Percentiles rank a stretch among this genome's conserved stretches.
phyloP scores from a whole-genome alignment of 1,140 invertebrate genomes.

The Lerema accius region DNA sequence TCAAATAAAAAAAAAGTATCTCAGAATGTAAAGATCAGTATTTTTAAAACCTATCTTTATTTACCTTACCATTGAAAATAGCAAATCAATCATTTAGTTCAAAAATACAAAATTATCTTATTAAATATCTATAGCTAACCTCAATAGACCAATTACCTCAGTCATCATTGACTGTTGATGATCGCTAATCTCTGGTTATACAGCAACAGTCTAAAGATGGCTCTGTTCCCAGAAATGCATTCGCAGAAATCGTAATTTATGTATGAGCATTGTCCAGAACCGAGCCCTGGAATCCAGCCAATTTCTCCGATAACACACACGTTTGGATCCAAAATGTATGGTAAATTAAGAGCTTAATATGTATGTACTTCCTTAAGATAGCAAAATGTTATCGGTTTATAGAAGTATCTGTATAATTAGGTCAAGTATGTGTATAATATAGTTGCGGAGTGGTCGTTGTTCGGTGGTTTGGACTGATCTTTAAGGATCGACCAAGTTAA shows the following conservation, averaged over 20 bases:
- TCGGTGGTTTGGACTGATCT: no score
- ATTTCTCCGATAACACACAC: slow-evolving; percentile 36
- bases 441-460: no score
- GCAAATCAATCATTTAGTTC: no score
- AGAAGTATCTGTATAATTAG: background rate
- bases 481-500: no score
- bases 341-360: slow-evolving; percentile 32
- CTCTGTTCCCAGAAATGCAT: slow-evolving; percentile 42
- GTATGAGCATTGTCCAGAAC: slow-evolving; percentile 47
- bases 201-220: slow-evolving; percentile 23
- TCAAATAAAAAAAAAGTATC: no score
- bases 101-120: no score
- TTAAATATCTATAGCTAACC: no score
- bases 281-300: slow-evolving; percentile 41
- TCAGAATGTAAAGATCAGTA: no score
- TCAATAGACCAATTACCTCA: no score
- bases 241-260: slow-evolving; percentile 51
- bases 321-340: slow-evolving; percentile 27
- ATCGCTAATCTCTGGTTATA: background rate
- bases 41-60: no score
- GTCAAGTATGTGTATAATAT: no score
- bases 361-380: slow-evolving; percentile 20
- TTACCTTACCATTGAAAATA: no score
- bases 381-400: background rate
- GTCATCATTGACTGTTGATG: background rate